phyloP scores from a whole-genome alignment of 2,888 invertebrate species.

The Gerris lacustris region DNA sequence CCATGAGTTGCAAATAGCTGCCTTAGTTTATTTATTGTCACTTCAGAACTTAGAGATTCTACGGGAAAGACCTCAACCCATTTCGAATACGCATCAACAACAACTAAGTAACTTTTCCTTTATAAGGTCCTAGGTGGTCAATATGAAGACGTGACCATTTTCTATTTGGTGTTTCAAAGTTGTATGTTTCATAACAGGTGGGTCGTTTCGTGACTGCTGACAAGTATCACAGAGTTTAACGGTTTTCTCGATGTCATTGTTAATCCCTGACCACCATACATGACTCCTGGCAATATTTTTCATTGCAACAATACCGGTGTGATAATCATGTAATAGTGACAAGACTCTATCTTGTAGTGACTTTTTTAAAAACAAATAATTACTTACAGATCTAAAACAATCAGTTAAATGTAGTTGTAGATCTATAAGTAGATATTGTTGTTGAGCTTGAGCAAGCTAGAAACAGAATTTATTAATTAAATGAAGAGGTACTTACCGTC shows the following conservation, averaged over 20 bases:
- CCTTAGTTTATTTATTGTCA: background rate
- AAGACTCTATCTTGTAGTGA: background rate
- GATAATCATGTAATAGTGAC: background rate
- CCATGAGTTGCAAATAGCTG: slow-evolving; percentile 1
- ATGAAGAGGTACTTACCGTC: no score
- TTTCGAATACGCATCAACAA: background rate
- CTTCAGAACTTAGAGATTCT: no score
- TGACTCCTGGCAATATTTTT: background rate
- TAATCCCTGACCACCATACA: background rate
- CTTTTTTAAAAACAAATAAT: no score
- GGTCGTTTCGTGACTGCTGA: background rate
- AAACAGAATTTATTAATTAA: no score
- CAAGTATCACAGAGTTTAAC: background rate
- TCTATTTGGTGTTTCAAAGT: background rate
- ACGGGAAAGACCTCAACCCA: background rate
- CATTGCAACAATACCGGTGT: background rate
- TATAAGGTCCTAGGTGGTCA: background rate
- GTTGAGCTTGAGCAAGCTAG: no score
- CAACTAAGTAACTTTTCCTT: background rate
- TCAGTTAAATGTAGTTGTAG: no score
- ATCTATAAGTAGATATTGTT: no score
- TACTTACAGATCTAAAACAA: no score
- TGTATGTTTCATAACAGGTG: background rate
- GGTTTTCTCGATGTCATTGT: background rate
- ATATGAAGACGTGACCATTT: background rate